Evolutionary conservation across 2,888 invertebrate genomes (phyloP), one percentile per base, ranked within the genome.

Genomic region (Eubasilissa splendida): DNA sequence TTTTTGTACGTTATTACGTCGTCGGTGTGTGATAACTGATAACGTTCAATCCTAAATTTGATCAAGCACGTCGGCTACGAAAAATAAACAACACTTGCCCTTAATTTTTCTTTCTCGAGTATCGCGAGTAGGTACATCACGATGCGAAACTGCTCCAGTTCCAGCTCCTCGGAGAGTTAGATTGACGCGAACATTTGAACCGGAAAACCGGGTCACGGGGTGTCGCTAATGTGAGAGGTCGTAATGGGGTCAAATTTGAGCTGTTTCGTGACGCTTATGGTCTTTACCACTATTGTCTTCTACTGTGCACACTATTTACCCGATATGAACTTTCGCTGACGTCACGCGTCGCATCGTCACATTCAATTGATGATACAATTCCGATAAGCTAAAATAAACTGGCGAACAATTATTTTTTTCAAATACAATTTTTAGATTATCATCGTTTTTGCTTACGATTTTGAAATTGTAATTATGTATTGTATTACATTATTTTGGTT

Each of bases 131-230:
- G 52, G 22, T 22, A 22, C 22, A 22, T 54, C 14, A 53, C 70
- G 22, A 70, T 54, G 31, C 53, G 54, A 70, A 22, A 22, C 50
- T 75, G 59, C 60, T 75, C 75, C 14, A 75, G 75, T 75, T 75
- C 60, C 50, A 52, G 74, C 60, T 75, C 60, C 33, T 52, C 60
- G 52, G 75, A 63, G 52, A 75, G 22, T 22, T 59, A 52, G 59
- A 60, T 59, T 52, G 50, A 52, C 54, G n/a, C n/a, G 75, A 75
- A 22, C 60, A 63, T 60, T 75, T 75, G 60, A 60, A 60, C 53
- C 75, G 75, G 75, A 75, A 75, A 75, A 75, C 50, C 60, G 60
- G 75, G 75, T 75, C 75, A 75, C 52, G 75, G 70, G 75, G 75
- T 75, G 59, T 59, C 52, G 59, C 75, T 75, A 75, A 59, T 75